phyloP scores from a whole-genome alignment of 1,140 invertebrate species.

The Procambarus virginalis region DNA sequence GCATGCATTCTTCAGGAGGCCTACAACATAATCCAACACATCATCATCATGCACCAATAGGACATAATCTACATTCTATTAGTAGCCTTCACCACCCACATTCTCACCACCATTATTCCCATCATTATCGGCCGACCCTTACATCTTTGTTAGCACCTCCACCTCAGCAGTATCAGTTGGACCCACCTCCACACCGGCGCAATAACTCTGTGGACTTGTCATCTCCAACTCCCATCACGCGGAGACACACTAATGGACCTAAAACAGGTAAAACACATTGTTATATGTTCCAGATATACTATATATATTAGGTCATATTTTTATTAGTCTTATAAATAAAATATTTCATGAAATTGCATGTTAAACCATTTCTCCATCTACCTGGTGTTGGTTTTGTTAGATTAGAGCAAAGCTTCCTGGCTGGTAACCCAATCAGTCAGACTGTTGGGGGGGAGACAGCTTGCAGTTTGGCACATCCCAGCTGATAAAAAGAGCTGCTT shows the following conservation, averaged over 20 bases:
- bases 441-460: too few species aligned
- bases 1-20: conserved; percentile 72
- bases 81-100: conserved; percentile 36
- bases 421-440: too few species aligned
- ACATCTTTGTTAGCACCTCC: conserved; percentile 36
- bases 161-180: conserved; percentile 62
- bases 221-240: conserved; percentile 48
- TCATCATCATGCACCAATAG: conserved; percentile 39
- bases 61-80: conserved; percentile 29
- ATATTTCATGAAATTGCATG: too few species aligned
- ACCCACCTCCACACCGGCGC: conserved; percentile 60
- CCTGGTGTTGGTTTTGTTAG: too few species aligned
- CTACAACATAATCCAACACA: conserved; percentile 39
- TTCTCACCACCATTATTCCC: conserved; percentile 11
- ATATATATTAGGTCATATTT: too few species aligned
- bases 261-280: conserved; percentile 42
- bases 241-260: conserved; percentile 68
- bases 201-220: conserved; percentile 59
- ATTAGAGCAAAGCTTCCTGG: too few species aligned
- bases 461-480: too few species aligned
- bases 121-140: conserved; percentile 29
- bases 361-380: too few species aligned
- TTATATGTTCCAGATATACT: too few species aligned
- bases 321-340: too few species aligned
- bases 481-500: too few species aligned